Conservation (phyloP, 2,113 vertebrate species). For the Scytalopus superciliaris region DNA sequence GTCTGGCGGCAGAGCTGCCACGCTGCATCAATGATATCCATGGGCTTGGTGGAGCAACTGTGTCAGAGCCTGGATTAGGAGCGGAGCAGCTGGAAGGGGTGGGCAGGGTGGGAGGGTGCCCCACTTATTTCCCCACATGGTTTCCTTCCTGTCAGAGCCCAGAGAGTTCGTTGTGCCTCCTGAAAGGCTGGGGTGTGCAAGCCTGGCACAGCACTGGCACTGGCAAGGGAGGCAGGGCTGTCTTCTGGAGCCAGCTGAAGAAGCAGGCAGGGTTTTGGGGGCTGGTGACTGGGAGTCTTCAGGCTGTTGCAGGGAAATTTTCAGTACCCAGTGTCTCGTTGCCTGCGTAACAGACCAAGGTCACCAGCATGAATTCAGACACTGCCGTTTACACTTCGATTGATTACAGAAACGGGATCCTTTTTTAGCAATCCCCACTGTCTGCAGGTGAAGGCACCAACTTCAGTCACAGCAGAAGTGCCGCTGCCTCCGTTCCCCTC, state of each 20-base stretch:
- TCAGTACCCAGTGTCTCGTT: neutral
- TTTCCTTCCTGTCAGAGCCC: neutral
- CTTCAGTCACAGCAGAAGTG: neutral
- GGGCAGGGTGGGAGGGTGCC: neutral
- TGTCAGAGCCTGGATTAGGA: neutral
- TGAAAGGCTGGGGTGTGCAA: neutral
- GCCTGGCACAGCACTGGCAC: accelerated
- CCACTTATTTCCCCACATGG: neutral
- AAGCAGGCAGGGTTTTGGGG: neutral
- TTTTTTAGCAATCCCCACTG: neutral
- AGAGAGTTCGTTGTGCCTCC: accelerated
- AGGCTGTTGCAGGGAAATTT: neutral
- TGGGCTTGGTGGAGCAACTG: accelerated
- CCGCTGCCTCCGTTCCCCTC: neutral
- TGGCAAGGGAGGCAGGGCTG: neutral
- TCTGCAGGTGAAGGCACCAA: neutral
- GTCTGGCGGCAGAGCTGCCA: neutral
- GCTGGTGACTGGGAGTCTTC: neutral
- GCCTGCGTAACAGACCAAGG: neutral
- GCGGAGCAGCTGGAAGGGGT: neutral
- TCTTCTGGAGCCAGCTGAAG: neutral
- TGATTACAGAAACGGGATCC: neutral
- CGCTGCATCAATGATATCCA: accelerated
- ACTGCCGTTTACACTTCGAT: accelerated
- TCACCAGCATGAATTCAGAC: neutral